A percentile compares a stretch with the other conserved stretches of the same genome.
Conservation (phyloP, 2,797 vertebrate genomes). For the Sebastes diploproa region DNA sequence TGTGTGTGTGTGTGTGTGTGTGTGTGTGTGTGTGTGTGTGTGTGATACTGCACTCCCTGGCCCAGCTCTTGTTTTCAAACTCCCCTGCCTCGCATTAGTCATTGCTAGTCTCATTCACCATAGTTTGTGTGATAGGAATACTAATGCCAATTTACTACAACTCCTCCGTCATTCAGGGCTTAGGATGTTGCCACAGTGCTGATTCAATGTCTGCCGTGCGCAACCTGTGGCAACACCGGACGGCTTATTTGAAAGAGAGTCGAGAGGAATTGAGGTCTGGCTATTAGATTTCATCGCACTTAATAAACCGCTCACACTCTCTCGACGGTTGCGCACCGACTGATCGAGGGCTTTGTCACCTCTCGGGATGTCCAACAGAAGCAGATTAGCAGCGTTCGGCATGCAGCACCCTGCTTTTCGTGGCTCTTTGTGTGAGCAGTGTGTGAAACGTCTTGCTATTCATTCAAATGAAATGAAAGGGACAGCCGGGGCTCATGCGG, state of each 20-base stretch:
- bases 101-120: constrained; percentile 27
- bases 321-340: background rate
- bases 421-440: constrained; percentile 54
- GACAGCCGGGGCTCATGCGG: constrained; percentile 55
- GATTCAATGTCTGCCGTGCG: constrained; percentile 50
- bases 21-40: constrained; percentile 2
- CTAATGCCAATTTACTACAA: constrained; percentile 50
- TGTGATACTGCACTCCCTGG: constrained; percentile 18
- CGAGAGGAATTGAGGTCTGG: background rate
- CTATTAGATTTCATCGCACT: constrained; percentile 51
- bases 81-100: constrained; percentile 50
- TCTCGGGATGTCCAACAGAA: constrained; percentile 58
- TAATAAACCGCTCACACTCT: constrained; percentile 54
- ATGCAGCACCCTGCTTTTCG: constrained; percentile 28
- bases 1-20: background rate
- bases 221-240: constrained; percentile 51
- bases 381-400: constrained; percentile 64
- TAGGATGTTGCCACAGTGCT: constrained; percentile 57
- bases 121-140: constrained; percentile 54
- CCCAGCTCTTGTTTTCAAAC: constrained; percentile 44
- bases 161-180: constrained; percentile 51
- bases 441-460: constrained; percentile 69
- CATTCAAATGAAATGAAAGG: constrained; percentile 57
- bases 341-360: constrained; percentile 43
- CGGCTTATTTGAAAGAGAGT: constrained; percentile 25